Evolutionary conservation across 1,140 invertebrate species (phyloP).

Genomic region (Apis cerana): DNA sequence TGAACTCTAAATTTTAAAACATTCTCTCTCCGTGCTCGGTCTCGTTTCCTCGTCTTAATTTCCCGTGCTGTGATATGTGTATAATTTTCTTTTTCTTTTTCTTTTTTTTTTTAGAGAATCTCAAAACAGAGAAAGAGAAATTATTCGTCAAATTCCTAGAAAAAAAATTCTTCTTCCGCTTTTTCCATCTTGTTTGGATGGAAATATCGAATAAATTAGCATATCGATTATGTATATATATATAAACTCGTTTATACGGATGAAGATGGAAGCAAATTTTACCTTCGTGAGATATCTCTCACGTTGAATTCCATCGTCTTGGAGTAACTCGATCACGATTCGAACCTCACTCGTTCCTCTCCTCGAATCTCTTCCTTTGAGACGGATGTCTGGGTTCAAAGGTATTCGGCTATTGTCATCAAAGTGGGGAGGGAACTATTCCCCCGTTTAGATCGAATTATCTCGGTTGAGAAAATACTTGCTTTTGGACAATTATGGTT

Average conservation of each 20-base stretch:
- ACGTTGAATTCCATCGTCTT: not conserved
- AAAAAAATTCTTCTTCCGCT: not conserved
- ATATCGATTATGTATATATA: not conserved
- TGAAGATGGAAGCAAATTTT: not conserved
- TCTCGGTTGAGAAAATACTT: not conserved
- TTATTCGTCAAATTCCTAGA: not conserved
- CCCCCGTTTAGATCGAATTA: slow-evolving; percentile 4
- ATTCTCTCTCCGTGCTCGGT: not conserved
- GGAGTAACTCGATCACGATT: not conserved
- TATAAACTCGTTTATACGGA: too few species aligned
- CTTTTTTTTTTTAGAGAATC: not conserved
- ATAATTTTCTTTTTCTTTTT: too few species aligned
- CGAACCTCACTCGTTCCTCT: not conserved
- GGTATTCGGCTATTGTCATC: not conserved
- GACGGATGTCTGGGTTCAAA: not conserved
- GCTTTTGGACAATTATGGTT: too few species aligned
- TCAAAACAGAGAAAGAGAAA: not conserved
- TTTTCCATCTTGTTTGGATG: not conserved
- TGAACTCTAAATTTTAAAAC: not conserved
- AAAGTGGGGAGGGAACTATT: too few species aligned
- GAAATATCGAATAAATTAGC: slow-evolving; percentile 13
- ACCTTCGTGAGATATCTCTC: too few species aligned
- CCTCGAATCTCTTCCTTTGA: not conserved
- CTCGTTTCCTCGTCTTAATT: too few species aligned
- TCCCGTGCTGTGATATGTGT: too few species aligned